Conservation (phyloP, 1,140 invertebrate species). For the Cotesia vestalis region DNA sequence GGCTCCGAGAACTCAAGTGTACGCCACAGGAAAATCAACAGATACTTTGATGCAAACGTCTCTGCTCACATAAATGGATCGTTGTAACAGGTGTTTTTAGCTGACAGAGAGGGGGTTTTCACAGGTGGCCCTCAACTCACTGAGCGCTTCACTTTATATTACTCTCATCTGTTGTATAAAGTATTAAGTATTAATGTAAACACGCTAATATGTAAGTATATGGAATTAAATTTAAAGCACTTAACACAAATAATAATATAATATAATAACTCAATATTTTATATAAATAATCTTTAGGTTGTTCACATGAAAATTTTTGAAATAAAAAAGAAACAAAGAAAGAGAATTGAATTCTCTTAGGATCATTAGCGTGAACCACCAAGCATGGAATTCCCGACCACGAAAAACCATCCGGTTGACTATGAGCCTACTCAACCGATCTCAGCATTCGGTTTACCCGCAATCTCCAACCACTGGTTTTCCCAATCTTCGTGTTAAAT, state of each 20-base stretch:
- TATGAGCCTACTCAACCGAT: no score
- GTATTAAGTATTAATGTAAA: not conserved
- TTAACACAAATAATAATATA: no score
- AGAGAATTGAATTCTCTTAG: constrained; percentile 11
- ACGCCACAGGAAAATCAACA: not conserved
- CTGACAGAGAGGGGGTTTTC: not conserved
- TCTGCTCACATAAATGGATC: constrained; percentile 3
- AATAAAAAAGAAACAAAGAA: not conserved
- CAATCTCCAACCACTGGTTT: not conserved
- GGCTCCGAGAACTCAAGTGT: not conserved
- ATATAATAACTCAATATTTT: no score
- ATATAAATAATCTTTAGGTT: no score
- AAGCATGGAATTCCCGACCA: constrained; percentile 26
- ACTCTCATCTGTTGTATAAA: constrained; percentile 9
- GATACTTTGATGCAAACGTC: constrained; percentile 21
- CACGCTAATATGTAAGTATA: not conserved
- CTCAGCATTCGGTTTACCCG: not conserved
- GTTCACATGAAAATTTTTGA: no score
- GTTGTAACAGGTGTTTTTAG: constrained; percentile 33
- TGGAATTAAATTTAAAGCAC: no score
- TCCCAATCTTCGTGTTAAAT: not conserved
- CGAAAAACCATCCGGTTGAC: not conserved
- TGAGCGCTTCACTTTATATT: not conserved
- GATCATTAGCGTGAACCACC: constrained; percentile 30
- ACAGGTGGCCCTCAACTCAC: constrained; percentile 20